phyloP scores from a whole-genome alignment of 2,113 vertebrate genomes.

The Coturnix japonica region DNA sequence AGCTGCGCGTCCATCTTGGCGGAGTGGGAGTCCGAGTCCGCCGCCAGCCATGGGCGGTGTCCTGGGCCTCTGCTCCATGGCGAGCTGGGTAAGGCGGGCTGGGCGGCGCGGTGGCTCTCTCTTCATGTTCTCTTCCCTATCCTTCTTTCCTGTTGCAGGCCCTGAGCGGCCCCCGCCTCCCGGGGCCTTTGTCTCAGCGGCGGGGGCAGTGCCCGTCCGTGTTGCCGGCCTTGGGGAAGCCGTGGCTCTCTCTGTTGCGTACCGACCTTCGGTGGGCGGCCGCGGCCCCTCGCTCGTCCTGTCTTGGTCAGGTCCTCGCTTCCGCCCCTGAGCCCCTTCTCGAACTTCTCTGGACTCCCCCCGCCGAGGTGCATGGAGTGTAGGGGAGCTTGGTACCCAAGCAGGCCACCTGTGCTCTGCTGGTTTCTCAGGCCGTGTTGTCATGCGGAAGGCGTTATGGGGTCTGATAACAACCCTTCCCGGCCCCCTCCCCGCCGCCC shows the following conservation, averaged over 20 bases:
- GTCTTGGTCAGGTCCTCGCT: fast-evolving
- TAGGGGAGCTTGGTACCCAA: fast-evolving
- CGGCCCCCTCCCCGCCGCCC: no score
- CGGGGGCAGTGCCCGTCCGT: background rate
- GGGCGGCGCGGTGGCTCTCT: background rate
- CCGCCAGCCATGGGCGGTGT: conserved; percentile 86
- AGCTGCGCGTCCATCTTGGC: conserved; percentile 72
- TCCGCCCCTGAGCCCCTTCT: fast-evolving
- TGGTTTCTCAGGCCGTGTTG: fast-evolving
- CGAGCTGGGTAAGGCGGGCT: conserved; percentile 89
- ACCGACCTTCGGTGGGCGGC: background rate
- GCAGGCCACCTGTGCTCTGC: fast-evolving
- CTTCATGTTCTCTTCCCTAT: background rate
- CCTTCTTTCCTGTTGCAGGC: background rate
- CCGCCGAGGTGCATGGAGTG: no score
- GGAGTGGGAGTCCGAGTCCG: background rate
- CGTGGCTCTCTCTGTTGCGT: no score
- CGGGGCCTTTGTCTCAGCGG: background rate
- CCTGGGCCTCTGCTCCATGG: conserved; percentile 93
- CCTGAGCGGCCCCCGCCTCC: background rate
- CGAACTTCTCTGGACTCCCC: no score
- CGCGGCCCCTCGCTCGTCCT: background rate
- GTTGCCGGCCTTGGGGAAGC: background rate
- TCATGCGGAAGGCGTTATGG: background rate
- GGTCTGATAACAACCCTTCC: background rate